A percentile compares a stretch with the other conserved stretches of the same genome.
These are phyloP conservation scores for Galemys pyrenaicus DNA, from an alignment of 2,113 vertebrate species.

Conservation along the genomic window DNA sequence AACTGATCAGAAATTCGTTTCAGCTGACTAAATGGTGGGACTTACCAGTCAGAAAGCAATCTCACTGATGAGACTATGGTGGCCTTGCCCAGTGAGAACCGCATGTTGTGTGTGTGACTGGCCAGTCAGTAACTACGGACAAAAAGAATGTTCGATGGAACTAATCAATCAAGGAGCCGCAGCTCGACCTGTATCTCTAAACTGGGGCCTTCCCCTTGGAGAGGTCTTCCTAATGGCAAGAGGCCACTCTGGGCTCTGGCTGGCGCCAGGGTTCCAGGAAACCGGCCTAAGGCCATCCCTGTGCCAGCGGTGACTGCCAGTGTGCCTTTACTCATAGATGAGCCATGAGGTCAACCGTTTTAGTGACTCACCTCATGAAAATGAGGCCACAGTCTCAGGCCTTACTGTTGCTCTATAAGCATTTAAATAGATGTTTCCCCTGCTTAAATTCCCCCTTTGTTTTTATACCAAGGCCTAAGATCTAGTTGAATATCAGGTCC, in stretches of 20 bases:
- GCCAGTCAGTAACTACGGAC: background rate
- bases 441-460: slow-evolving; percentile 59
- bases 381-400: slow-evolving; percentile 59
- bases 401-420: slow-evolving; percentile 63
- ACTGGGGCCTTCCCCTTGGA: background rate
- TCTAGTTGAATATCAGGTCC: background rate
- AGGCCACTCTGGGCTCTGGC: slow-evolving; percentile 53
- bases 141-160: background rate
- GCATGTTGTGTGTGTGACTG: background rate
- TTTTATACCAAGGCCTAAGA: slow-evolving; percentile 65
- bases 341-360: slow-evolving; percentile 76
- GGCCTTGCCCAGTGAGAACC: background rate
- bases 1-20: background rate
- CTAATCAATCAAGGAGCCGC: background rate
- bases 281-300: slow-evolving; percentile 32
- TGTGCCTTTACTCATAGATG: slow-evolving; percentile 62
- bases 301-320: slow-evolving; percentile 22
- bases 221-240: background rate
- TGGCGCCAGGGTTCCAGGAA: slow-evolving; percentile 75
- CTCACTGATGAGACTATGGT: background rate
- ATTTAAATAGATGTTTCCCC: slow-evolving; percentile 76
- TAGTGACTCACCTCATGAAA: slow-evolving; percentile 75
- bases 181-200: background rate
- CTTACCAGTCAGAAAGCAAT: background rate
- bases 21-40: background rate